These are phyloP conservation scores for Pseudochromis fuscus DNA, from an alignment of 2,797 vertebrate species.

Conservation along the genomic window DNA sequence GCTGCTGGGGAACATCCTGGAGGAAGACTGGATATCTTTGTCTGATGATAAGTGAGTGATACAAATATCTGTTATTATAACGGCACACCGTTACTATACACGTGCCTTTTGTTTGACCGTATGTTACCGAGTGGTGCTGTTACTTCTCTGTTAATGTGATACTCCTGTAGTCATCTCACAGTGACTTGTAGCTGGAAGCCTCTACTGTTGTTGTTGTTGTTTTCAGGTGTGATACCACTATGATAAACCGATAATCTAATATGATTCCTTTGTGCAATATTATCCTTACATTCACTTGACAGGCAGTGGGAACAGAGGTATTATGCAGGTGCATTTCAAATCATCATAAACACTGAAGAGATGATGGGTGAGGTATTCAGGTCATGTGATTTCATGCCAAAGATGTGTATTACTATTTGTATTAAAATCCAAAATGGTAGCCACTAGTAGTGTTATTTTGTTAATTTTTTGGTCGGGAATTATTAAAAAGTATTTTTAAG, in stretches of 20 bases:
- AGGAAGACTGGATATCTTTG: conserved; percentile 2
- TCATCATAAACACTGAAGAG: too few relatives aligned
- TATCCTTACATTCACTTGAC: too few relatives aligned
- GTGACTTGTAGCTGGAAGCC: too few relatives aligned
- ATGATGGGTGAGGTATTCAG: too few relatives aligned
- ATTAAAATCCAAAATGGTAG: too few relatives aligned
- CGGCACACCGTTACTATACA: background rate
- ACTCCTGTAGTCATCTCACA: background rate
- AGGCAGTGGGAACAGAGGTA: too few relatives aligned
- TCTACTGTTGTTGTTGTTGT: background rate
- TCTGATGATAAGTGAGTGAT: conserved; percentile 45
- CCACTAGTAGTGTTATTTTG: too few relatives aligned
- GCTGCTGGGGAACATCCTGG: background rate
- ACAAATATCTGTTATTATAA: background rate
- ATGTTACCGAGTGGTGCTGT: background rate
- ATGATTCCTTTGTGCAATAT: background rate
- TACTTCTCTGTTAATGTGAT: background rate
- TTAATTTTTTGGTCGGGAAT: too few relatives aligned
- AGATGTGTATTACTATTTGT: too few relatives aligned
- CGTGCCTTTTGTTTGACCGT: background rate
- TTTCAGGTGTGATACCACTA: background rate
- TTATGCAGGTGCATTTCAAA: too few relatives aligned
- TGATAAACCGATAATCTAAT: background rate
- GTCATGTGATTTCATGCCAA: too few relatives aligned
- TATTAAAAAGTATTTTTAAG: too few relatives aligned